Evolutionary conservation across 2,113 vertebrate species (phyloP).

Genomic region (Herpailurus yagouaroundi): DNA sequence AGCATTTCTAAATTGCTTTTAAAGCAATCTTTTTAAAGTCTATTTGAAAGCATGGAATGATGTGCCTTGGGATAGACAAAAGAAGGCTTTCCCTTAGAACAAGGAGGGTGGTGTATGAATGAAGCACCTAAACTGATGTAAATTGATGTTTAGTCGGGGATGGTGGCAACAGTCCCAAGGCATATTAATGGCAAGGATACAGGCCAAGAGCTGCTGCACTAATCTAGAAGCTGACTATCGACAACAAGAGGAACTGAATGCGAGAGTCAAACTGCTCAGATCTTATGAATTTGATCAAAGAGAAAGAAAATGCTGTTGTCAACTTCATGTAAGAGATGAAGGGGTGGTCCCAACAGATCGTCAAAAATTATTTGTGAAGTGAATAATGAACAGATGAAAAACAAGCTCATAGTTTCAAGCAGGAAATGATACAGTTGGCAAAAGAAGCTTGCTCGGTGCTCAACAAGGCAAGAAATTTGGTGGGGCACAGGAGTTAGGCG

Average conservation of each 20-base stretch:
- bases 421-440: neutral
- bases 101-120: neutral
- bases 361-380: neutral
- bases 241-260: neutral
- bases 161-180: neutral
- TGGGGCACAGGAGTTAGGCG: neutral
- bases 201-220: neutral
- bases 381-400: neutral
- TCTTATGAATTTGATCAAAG: neutral
- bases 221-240: too few species aligned
- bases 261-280: neutral
- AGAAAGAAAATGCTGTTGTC: neutral
- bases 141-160: neutral
- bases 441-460: neutral
- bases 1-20: neutral
- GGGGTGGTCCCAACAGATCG: neutral
- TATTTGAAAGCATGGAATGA: neutral
- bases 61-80: neutral
- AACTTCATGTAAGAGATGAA: neutral
- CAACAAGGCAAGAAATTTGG: neutral
- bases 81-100: neutral
- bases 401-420: neutral
- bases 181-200: neutral
- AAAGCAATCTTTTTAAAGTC: neutral
- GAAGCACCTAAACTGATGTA: neutral